phyloP scores from a whole-genome alignment of 92 coral and sea anemone species.

The Epizoanthus ramosus region DNA sequence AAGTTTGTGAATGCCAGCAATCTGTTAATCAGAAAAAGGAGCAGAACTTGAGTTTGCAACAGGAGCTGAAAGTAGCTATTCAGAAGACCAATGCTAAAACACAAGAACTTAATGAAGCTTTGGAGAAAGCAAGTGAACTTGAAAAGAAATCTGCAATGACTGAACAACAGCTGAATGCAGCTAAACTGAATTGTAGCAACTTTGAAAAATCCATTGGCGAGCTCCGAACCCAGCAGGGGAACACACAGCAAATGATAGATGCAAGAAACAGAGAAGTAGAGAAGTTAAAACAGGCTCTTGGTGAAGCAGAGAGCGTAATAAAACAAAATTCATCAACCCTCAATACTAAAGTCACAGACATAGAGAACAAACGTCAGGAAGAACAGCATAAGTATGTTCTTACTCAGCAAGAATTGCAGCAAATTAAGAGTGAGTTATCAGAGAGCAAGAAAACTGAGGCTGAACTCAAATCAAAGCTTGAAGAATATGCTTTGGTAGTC shows the following conservation, averaged over 20 bases:
- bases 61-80: constrained; percentile 49
- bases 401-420: constrained; percentile 56
- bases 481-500: constrained; percentile 22
- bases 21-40: constrained; percentile 49
- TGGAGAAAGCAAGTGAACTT: constrained; percentile 35
- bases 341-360: constrained; percentile 47
- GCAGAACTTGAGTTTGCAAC: constrained; percentile 32
- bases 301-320: constrained; percentile 52
- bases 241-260: constrained; percentile 57
- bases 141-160: constrained; percentile 47
- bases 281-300: constrained; percentile 51
- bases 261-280: constrained; percentile 64
- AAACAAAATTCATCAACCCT: constrained; percentile 50
- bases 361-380: constrained; percentile 54
- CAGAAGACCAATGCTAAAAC: constrained; percentile 40
- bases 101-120: constrained; percentile 38
- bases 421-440: constrained; percentile 45
- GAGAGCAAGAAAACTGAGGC: constrained; percentile 35
- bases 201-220: constrained; percentile 53
- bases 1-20: constrained; percentile 35
- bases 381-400: constrained; percentile 48
- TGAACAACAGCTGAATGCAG: constrained; percentile 52
- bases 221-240: constrained; percentile 57
- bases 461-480: constrained; percentile 34
- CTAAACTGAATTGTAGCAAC: constrained; percentile 36